phyloP scores from a whole-genome alignment of 35 echinoderm and acorn worm species.

The Ptychodera flava region DNA sequence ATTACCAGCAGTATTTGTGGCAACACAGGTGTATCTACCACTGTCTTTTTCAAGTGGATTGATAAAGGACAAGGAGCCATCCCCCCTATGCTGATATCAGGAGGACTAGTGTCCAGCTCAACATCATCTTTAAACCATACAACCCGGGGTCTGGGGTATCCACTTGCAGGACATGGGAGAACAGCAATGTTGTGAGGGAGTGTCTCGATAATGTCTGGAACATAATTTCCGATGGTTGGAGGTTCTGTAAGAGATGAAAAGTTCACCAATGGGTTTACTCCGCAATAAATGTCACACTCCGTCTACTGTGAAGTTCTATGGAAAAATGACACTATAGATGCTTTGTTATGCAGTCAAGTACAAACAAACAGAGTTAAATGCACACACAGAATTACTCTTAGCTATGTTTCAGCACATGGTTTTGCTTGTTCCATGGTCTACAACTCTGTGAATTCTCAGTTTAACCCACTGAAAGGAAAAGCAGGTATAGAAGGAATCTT shows the following conservation, averaged over 20 bases:
- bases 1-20: slow-evolving; percentile 58
- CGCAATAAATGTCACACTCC: no score
- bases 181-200: slow-evolving; percentile 43
- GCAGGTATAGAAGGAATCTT: no score
- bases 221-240: slow-evolving; percentile 55
- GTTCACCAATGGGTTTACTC: no score
- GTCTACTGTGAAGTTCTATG: no score
- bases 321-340: no score
- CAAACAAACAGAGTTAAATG: no score
- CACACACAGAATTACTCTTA: no score
- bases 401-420: no score
- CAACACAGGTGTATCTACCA: slow-evolving; percentile 65
- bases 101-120: slow-evolving; percentile 20
- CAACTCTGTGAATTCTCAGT: no score
- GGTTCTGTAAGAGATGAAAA: slow-evolving; percentile 50
- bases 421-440: no score
- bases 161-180: slow-evolving; percentile 56
- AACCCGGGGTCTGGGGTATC: slow-evolving; percentile 57
- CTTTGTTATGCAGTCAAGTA: no score
- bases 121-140: slow-evolving; percentile 66
- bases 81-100: slow-evolving; percentile 61
- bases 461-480: no score
- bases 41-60: slow-evolving; percentile 68
- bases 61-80: slow-evolving; percentile 63
- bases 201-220: slow-evolving; percentile 27